Evolutionary conservation across 1,140 invertebrate genomes (phyloP), one percentile per base, ranked within the genome.

Genomic region (Varroa destructor): DNA sequence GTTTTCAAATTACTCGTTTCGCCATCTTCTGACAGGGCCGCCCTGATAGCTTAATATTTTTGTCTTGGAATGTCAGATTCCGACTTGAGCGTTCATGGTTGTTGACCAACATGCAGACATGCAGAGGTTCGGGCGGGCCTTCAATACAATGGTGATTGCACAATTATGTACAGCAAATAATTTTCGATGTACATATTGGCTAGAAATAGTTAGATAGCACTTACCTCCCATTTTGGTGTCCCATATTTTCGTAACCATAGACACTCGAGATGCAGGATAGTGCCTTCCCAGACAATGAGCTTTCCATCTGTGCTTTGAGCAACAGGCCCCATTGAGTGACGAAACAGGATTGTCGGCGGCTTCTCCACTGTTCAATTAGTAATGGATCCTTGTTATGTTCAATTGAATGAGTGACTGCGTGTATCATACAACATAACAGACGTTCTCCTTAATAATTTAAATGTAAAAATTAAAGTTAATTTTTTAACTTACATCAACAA

Each of bases 291-390:
- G 0, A 91, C 87, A 56, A 92, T 85, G 25, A 91, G 79, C 73
- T 88, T 87, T 1, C 89, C 89, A 74, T 90, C 87, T 75, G 89
- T 90, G 72, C 87, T 90, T 80, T 91, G 89, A 1, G 88, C 88
- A 72, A 91, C 91, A 0, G 89, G 88, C 0, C 89, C 89, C 43
- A 86, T 80, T 58, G 87, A 84, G 79, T 90, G 87, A 0, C 89
- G 81, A 78, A 91, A 90, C 37, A 91, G 78, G 72, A 91, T 89
- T 2, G 89, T 91, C 0, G 89, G 89, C 0, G 88, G 85, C 78
- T 90, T 90, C 75, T 90, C 88, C 85, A 90, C 87, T 89, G 76
- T 6, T 74, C 56, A 64, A 73, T 73, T 72, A 64, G 37, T 54
- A 0, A 0, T 46, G 6, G 46, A 51, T 8, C 46, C 8, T 8